Evolutionary conservation across 2,888 invertebrate species (phyloP).

Genomic region (Lepetodrilus schrolli): DNA sequence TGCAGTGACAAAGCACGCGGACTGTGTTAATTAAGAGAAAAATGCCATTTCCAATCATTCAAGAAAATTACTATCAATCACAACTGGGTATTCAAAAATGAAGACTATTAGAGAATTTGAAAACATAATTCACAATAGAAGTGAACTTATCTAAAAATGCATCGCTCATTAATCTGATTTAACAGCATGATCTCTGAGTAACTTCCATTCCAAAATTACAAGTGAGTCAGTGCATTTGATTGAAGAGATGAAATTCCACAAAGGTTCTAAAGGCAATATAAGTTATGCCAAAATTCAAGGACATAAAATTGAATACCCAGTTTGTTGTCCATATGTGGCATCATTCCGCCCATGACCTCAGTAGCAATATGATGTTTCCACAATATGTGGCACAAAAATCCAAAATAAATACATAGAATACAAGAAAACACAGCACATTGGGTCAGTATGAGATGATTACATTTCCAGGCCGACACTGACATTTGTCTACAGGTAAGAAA

Average conservation of each 20-base stretch:
- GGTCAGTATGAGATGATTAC: conserved; percentile 13
- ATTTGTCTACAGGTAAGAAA: too few relatives aligned
- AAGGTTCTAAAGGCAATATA: too few relatives aligned
- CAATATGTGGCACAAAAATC: conserved; percentile 15
- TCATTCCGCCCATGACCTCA: conserved; percentile 9
- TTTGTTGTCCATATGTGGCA: background rate
- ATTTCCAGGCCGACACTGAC: conserved; percentile 13
- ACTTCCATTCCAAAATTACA: too few relatives aligned
- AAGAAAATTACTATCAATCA: conserved; percentile 19
- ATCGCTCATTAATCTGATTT: too few relatives aligned
- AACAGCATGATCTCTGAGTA: too few relatives aligned
- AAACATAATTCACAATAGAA: too few relatives aligned
- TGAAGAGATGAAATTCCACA: too few relatives aligned
- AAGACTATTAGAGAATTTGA: too few relatives aligned
- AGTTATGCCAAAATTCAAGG: too few relatives aligned
- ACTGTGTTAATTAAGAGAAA: conserved; percentile 22
- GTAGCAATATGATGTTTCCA: conserved; percentile 19
- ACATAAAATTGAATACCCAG: conserved; percentile 25
- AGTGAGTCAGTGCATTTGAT: too few relatives aligned
- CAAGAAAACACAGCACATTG: conserved; percentile 13
- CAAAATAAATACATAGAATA: conserved; percentile 21
- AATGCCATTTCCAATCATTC: conserved; percentile 23
- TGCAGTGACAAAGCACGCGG: conserved; percentile 26
- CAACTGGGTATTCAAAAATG: conserved; percentile 24
- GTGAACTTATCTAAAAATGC: too few relatives aligned